These are phyloP conservation scores for Paratilapia polleni DNA, from an alignment of 2,113 vertebrate species.

Conservation along the genomic window DNA sequence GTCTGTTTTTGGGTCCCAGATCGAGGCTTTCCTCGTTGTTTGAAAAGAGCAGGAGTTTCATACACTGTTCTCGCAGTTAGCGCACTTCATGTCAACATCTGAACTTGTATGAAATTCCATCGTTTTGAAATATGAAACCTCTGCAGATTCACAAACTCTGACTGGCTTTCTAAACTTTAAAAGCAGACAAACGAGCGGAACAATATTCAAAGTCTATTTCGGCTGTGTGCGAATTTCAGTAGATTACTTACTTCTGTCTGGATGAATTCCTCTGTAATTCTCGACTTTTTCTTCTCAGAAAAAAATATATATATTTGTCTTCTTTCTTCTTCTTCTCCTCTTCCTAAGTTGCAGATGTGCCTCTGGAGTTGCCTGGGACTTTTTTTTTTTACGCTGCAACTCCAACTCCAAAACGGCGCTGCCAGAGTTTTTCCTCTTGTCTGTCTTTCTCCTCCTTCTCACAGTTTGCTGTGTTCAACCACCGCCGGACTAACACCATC, in stretches of 20 bases:
- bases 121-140: constrained; percentile 62
- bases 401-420: constrained; percentile 77
- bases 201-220: constrained; percentile 12
- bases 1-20: not conserved
- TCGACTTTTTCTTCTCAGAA: constrained; percentile 51
- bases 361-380: constrained; percentile 60
- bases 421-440: constrained; percentile 70
- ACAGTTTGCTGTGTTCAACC: constrained; percentile 63
- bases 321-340: constrained; percentile 45
- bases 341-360: constrained; percentile 70
- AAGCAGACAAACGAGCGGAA: constrained; percentile 30
- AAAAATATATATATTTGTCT: not conserved
- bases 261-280: constrained; percentile 32
- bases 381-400: constrained; percentile 67
- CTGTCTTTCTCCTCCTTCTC: constrained; percentile 67
- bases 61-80: not conserved
- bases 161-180: constrained; percentile 55
- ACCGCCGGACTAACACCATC: constrained; percentile 57
- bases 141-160: constrained; percentile 23
- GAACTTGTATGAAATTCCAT: constrained; percentile 40
- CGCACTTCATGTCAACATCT: constrained; percentile 12
- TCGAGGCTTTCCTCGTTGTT: constrained; percentile 4
- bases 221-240: constrained; percentile 8
- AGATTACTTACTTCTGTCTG: constrained; percentile 75
- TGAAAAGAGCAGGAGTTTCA: not conserved